phyloP scores from a whole-genome alignment of 2,113 vertebrate genomes.

The Ameiurus melas region DNA sequence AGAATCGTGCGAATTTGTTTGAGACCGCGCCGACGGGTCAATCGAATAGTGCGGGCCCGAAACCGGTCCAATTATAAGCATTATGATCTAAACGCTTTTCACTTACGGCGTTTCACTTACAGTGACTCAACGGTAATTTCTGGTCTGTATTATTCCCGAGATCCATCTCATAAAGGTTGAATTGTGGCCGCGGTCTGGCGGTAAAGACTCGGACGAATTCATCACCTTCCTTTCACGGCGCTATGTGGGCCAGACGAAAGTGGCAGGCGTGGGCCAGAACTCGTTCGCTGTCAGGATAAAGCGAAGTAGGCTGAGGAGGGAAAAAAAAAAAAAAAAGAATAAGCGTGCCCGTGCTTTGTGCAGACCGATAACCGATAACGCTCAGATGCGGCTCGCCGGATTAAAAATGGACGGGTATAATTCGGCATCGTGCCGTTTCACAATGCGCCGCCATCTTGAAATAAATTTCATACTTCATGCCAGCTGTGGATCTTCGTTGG shows the following conservation, averaged over 20 bases:
- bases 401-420: not conserved
- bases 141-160: not conserved
- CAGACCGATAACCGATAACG: not conserved
- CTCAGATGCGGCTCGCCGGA: not conserved
- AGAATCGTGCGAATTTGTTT: not conserved
- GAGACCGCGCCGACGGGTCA: not conserved
- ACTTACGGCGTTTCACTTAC: not conserved
- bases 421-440: not conserved
- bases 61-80: not conserved
- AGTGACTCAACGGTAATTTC: not conserved
- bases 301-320: not conserved
- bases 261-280: not conserved
- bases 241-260: not conserved
- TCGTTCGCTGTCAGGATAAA: not conserved
- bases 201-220: not conserved
- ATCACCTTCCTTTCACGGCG: not conserved
- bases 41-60: not conserved
- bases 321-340: too few relatives aligned
- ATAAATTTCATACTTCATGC: not conserved
- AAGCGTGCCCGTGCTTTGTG: not conserved
- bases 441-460: not conserved
- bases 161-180: conserved; percentile 3
- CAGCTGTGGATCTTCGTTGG: not conserved
- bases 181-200: not conserved
- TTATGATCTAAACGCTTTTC: not conserved